Evolutionary conservation across 2,113 vertebrate genomes (phyloP), one percentile per base, ranked within the genome.

Genomic region (Perca flavescens): DNA sequence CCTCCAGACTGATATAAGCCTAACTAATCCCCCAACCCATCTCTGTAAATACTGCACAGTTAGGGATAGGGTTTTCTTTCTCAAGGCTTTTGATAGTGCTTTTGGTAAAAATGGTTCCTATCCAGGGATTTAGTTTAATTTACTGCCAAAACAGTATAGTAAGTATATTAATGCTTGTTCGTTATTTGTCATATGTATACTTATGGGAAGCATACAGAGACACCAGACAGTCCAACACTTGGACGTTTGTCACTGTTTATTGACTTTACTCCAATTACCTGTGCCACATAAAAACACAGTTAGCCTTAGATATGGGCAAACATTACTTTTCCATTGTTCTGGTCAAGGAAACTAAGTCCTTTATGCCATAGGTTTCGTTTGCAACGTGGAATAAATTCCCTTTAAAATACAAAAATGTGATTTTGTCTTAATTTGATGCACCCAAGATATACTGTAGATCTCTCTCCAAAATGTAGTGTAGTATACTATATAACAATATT

Each of bases 1-100:
- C 77, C 75, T 79, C 78, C 77, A 92, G 90, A 90, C 85, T 84
- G 64, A 76, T 82, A 69, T 91, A 92, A 93, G 47, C 89, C 84
- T 1, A 46, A 54, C 77, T 91, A 91, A 91, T 91, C 91, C 86
- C 65, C 28, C 76, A 36, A 62, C 52, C 69, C 65, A 76, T 80
- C 80, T 52, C 73, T 85, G 80, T 83, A 85, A 89, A 79, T 74
- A 77, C 79, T 50, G 40, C 60, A 61, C 77, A 70, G 64, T 78
- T 5, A 80, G 71, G 34, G 73, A 65, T 52, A 36, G 16, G 19
- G 31, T 63, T 68, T 22, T 79, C 3, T 75, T 57, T 52, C 6
- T n/a, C 5, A 31, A 15, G 28, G 28, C 25, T 60, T 49, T 11
- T 17, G 1, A 3, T 22, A 2, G 15, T n/a, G 40, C 15, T 54